A percentile compares a stretch with the other conserved stretches of the same genome.
These are phyloP conservation scores for Drosophila paranaensis DNA, from an alignment of 2,888 invertebrate species.

Conservation along the genomic window DNA sequence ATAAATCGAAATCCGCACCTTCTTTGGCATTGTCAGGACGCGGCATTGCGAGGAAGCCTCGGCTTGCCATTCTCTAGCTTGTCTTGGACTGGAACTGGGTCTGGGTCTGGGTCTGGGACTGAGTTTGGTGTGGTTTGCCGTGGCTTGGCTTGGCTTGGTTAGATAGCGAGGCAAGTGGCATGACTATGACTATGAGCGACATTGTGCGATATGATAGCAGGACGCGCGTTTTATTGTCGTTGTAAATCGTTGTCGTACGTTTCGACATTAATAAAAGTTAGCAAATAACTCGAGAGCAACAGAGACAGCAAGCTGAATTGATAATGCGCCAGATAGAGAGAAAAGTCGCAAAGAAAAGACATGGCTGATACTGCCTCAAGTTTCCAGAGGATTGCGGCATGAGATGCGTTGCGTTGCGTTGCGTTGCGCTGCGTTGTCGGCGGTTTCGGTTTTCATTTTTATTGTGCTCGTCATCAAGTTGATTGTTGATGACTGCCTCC, in stretches of 20 bases:
- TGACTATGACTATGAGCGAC: slow-evolving; percentile 78
- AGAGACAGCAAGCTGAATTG: slow-evolving; percentile 33
- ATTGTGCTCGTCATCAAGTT: slow-evolving; percentile 80
- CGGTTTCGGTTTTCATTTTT: slow-evolving; percentile 78
- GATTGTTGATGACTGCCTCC: slow-evolving; percentile 78
- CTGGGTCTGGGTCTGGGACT: background rate
- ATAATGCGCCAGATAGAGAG: slow-evolving; percentile 25
- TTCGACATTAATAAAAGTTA: slow-evolving; percentile 80
- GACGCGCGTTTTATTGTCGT: slow-evolving; percentile 79
- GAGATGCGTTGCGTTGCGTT: slow-evolving; percentile 8
- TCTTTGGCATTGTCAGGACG: slow-evolving; percentile 75
- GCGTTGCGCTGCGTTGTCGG: slow-evolving; percentile 8
- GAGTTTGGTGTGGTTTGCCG: slow-evolving; percentile 16
- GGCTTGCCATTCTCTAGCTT: slow-evolving; percentile 35
- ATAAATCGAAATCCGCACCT: slow-evolving; percentile 81
- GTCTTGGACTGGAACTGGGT: slow-evolving; percentile 1
- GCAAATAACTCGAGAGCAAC: slow-evolving; percentile 71
- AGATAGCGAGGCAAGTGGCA: slow-evolving; percentile 70
- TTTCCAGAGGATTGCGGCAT: slow-evolving; percentile 34
- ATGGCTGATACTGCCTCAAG: slow-evolving; percentile 53
- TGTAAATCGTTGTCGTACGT: slow-evolving; percentile 80
- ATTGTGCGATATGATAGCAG: slow-evolving; percentile 80
- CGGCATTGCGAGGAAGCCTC: slow-evolving; percentile 53
- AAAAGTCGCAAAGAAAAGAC: slow-evolving; percentile 30
- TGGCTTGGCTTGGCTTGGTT: slow-evolving; percentile 59